Evolutionary conservation across 2,888 invertebrate genomes (phyloP).

Genomic region (Reticulitermes lucifugus): DNA sequence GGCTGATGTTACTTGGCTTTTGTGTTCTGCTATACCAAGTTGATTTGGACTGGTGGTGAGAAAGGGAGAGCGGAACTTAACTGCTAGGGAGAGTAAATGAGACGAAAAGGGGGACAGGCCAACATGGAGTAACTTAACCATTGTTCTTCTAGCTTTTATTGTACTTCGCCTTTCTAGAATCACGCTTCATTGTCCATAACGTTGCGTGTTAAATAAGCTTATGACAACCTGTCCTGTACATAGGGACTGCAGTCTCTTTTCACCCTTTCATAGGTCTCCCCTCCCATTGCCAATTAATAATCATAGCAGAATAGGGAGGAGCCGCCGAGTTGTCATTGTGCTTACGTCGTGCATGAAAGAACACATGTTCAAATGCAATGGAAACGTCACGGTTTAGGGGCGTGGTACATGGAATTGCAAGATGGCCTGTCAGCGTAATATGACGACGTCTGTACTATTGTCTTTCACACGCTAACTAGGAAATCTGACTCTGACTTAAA

Average conservation of each 20-base stretch:
- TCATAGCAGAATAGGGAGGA: background rate
- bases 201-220: slow-evolving; percentile 4
- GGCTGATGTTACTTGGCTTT: background rate
- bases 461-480: background rate
- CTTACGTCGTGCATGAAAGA: background rate
- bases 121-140: background rate
- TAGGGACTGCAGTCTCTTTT: background rate
- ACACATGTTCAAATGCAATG: slow-evolving; percentile 10
- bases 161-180: background rate
- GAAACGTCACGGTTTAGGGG: background rate
- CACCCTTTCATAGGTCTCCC: background rate
- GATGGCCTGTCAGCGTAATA: background rate
- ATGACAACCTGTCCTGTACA: slow-evolving; percentile 15
- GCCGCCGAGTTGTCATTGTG: background rate
- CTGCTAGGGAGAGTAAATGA: background rate
- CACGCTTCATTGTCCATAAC: background rate
- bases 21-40: background rate
- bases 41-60: background rate
- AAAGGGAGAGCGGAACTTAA: background rate
- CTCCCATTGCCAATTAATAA: background rate
- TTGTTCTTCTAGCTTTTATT: slow-evolving; percentile 2
- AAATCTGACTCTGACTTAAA: too few relatives aligned
- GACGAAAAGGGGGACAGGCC: background rate
- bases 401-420: background rate
- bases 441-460: background rate